phyloP scores from a whole-genome alignment of 2,797 vertebrate species.

The Pristis pectinata region DNA sequence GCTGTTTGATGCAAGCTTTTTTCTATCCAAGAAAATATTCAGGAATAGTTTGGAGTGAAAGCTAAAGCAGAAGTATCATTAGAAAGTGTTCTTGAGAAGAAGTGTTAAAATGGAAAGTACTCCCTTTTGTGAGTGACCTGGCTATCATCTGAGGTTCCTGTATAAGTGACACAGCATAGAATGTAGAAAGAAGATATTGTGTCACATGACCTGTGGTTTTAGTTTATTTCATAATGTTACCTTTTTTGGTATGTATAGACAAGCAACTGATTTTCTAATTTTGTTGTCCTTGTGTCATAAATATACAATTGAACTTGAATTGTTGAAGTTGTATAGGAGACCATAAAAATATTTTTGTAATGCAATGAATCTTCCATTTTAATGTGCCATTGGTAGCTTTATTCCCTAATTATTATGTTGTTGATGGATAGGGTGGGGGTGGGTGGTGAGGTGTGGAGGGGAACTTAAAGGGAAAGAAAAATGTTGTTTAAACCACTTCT shows the following conservation, averaged over 20 bases:
- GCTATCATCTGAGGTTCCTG: neutral
- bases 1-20: neutral
- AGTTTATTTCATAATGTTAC: neutral
- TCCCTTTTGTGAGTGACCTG: neutral
- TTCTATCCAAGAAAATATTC: neutral
- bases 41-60: constrained; percentile 8
- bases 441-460: too few species aligned
- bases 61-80: neutral
- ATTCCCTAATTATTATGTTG: neutral
- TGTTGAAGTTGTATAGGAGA: neutral
- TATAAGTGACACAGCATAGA: neutral
- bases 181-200: neutral
- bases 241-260: neutral
- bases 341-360: neutral
- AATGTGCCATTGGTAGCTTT: neutral
- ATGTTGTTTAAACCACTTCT: neutral
- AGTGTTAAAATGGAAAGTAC: neutral
- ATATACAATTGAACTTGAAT: neutral
- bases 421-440: too few species aligned
- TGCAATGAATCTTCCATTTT: neutral
- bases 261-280: neutral
- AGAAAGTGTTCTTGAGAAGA: neutral
- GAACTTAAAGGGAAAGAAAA: neutral
- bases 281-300: neutral
- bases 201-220: neutral